A percentile compares a stretch with the other conserved stretches of the same genome.
phyloP scores from a whole-genome alignment of 2,888 invertebrate genomes.

The Rapana venosa region DNA sequence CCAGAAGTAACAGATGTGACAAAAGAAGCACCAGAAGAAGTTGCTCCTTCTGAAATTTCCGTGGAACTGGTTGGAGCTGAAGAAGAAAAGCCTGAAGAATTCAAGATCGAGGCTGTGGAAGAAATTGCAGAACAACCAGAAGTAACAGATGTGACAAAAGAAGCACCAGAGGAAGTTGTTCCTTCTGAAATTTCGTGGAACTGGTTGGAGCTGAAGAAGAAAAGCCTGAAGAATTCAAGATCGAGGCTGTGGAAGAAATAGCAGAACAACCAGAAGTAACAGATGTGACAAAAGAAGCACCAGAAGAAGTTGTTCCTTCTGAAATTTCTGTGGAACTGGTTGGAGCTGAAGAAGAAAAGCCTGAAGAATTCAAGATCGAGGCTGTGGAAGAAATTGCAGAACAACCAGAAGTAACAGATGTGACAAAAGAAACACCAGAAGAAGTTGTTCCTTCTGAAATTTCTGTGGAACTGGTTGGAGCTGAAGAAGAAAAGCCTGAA shows the following conservation, averaged over 20 bases:
- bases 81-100: slow-evolving; percentile 54
- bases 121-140: slow-evolving; percentile 51
- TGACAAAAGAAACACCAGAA: slow-evolving; percentile 45
- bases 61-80: slow-evolving; percentile 50
- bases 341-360: slow-evolving; percentile 50
- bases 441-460: slow-evolving; percentile 49
- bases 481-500: slow-evolving; percentile 44
- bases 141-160: slow-evolving; percentile 43
- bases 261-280: slow-evolving; percentile 48
- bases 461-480: slow-evolving; percentile 39
- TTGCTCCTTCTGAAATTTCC: slow-evolving; percentile 48
- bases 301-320: slow-evolving; percentile 47
- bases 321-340: slow-evolving; percentile 51
- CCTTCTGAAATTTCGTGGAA: slow-evolving; percentile 47
- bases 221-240: slow-evolving; percentile 47
- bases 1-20: slow-evolving; percentile 49
- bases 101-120: slow-evolving; percentile 51
- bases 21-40: slow-evolving; percentile 48
- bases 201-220: slow-evolving; percentile 47
- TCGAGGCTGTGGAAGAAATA: slow-evolving; percentile 51
- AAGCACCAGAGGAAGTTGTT: slow-evolving; percentile 45
- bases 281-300: slow-evolving; percentile 43
- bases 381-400: slow-evolving; percentile 49
- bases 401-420: slow-evolving; percentile 48
- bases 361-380: slow-evolving; percentile 51